Evolutionary conservation across 1,140 invertebrate species (phyloP).

Genomic region (Drosophila bocqueti): DNA sequence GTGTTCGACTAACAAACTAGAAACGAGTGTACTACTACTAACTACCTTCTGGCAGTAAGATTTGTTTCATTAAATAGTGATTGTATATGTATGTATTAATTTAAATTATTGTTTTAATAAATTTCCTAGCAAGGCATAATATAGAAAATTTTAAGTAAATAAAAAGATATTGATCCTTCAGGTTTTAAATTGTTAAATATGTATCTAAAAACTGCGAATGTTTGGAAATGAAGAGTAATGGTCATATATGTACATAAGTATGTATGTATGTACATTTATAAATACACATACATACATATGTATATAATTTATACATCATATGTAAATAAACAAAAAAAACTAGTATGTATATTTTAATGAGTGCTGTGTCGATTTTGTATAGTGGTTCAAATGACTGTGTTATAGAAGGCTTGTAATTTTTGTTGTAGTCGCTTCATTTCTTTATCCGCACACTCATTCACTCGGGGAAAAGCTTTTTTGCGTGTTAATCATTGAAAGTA

Average conservation of each 20-base stretch:
- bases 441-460: background rate
- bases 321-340: background rate
- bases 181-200: no score
- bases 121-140: background rate
- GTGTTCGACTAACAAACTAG: conserved; percentile 6
- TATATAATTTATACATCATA: no score
- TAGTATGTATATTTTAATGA: background rate
- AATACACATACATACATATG: no score
- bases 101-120: background rate
- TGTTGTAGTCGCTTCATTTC: conserved; percentile 5
- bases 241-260: no score
- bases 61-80: no score
- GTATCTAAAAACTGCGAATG: background rate
- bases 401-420: background rate
- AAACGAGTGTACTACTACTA: background rate
- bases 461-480: background rate
- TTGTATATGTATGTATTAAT: background rate
- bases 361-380: no score
- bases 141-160: background rate
- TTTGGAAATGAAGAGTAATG: no score
- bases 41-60: conserved; percentile 8
- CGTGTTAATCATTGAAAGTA: conserved; percentile 11
- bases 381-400: background rate
- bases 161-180: no score
- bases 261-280: no score